Evolutionary conservation across 30 jellyfish, hydroid and myxozoan genomes (phyloP), one percentile per base, ranked within the genome.

Genomic region (Aurelia aurita complex sp. Pacific): DNA sequence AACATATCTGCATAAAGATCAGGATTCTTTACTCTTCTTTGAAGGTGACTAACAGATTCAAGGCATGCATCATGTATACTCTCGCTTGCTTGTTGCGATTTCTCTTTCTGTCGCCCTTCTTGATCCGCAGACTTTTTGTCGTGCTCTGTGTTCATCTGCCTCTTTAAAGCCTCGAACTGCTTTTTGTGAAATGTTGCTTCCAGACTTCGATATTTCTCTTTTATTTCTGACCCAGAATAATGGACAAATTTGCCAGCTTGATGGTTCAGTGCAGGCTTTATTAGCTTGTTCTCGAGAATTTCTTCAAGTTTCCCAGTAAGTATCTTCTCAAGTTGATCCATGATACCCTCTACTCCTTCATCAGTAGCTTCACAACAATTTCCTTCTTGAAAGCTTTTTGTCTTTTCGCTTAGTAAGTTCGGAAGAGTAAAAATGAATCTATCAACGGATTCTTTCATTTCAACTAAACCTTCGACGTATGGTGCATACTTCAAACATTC

Each of bases 1-100:
- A 80, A 74, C 40, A 64, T 53, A 36, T 80, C 81, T 16, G 87
- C 76, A 61, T 61, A 55, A 9, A 77, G 43, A 0, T 77, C 76
- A n/a, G 76, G 76, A 63, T 61, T 67, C 29, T 38, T 50, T 16
- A 74, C 85, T 74, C 52, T 18, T 38, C 73, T 74, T n/a, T 74
- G 71, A 29, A 53, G 65, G 36, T 40, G 77, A 4, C 19, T 67
- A 23, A 67, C 23, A 17, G 77, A 23, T 23, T 23, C 23, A 2
- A 67, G 7, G 32, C 16, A 5, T 15, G 5, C 77, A 34, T 67
- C 77, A 5, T 67, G 77, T 7, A 67, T 36, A 14, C n/a, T 67
- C 55, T 67, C 77, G 15, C 53, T 67, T 11, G 36, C 32, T 19
- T 1, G 46, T 19, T n/a, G 51, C 38, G 9, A 10, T 23, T 67